A percentile compares a stretch with the other conserved stretches of the same genome.
These are phyloP conservation scores for Hydroisotoma schaefferi DNA, from an alignment of 2,888 invertebrate genomes.

Conservation along the genomic window DNA sequence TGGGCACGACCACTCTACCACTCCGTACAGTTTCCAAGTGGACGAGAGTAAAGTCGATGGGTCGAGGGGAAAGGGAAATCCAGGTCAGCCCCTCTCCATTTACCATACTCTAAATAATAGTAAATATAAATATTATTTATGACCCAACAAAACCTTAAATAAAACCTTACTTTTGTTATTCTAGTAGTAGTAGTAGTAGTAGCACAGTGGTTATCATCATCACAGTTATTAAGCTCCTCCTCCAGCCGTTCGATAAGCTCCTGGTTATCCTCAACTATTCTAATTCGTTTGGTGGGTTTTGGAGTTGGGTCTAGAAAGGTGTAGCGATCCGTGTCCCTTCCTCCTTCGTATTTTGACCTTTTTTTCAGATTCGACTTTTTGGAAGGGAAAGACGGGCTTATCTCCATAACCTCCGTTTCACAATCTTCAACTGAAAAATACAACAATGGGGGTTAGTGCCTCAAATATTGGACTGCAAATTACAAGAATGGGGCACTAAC, in stretches of 20 bases:
- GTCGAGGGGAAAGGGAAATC: background rate
- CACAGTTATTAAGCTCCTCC: background rate
- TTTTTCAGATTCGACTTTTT: slow-evolving; percentile 9
- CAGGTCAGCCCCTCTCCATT: background rate
- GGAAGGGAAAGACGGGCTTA: background rate
- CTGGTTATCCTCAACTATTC: slow-evolving; percentile 2
- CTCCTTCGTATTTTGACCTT: slow-evolving; percentile 2
- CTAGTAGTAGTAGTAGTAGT: no score
- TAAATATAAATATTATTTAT: background rate
- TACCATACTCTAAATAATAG: background rate
- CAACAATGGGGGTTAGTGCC: no score
- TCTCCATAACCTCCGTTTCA: background rate
- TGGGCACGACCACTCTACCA: background rate
- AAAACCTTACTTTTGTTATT: background rate
- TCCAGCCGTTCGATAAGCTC: background rate
- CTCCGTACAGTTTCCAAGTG: background rate
- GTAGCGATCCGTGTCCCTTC: background rate
- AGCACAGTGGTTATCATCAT: no score
- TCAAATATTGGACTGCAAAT: no score
- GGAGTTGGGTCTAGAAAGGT: background rate
- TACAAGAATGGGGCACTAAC: no score
- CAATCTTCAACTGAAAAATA: no score
- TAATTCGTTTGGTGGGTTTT: slow-evolving; percentile 2
- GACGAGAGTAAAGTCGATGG: background rate
- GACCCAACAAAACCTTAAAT: background rate